These are phyloP conservation scores for Drosophila conformis DNA, from an alignment of 2,888 invertebrate genomes.

Conservation along the genomic window DNA sequence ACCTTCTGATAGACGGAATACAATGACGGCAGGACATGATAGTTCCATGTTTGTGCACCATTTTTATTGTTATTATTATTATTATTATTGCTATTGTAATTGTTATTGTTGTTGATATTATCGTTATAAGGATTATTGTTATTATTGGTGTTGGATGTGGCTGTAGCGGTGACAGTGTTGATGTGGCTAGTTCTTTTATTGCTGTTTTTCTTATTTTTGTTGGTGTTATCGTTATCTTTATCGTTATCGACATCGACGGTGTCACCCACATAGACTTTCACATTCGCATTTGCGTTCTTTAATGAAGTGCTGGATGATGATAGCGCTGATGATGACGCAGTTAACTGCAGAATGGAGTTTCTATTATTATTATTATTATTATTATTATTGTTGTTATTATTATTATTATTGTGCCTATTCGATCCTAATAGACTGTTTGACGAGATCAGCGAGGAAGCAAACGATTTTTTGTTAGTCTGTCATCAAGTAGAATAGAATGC, in stretches of 20 bases:
- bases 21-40: constrained; percentile 93
- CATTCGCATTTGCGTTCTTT: constrained; percentile 53
- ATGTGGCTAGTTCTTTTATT: constrained; percentile 61
- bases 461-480: constrained; percentile 85
- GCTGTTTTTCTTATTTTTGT: constrained; percentile 48
- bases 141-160: constrained; percentile 65
- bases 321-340: constrained; percentile 70
- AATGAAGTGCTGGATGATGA: constrained; percentile 70
- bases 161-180: constrained; percentile 68
- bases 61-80: constrained; percentile 78
- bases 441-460: constrained; percentile 85
- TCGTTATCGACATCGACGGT: constrained; percentile 58
- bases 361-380: constrained; percentile 58
- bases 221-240: constrained; percentile 52
- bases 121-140: constrained; percentile 50
- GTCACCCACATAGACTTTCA: constrained; percentile 81
- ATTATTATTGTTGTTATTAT: constrained; percentile 36
- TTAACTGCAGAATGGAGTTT: constrained; percentile 80
- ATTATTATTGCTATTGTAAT: constrained; percentile 45
- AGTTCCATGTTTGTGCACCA: constrained; percentile 89
- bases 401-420: constrained; percentile 80
- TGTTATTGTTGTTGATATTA: constrained; percentile 55
- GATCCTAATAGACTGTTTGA: constrained; percentile 85
- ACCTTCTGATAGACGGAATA: constrained; percentile 95
- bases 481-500: constrained; percentile 74